These are phyloP conservation scores for Hirtodrosophila alboralis DNA, from an alignment of 2,888 invertebrate genomes.

Conservation along the genomic window DNA sequence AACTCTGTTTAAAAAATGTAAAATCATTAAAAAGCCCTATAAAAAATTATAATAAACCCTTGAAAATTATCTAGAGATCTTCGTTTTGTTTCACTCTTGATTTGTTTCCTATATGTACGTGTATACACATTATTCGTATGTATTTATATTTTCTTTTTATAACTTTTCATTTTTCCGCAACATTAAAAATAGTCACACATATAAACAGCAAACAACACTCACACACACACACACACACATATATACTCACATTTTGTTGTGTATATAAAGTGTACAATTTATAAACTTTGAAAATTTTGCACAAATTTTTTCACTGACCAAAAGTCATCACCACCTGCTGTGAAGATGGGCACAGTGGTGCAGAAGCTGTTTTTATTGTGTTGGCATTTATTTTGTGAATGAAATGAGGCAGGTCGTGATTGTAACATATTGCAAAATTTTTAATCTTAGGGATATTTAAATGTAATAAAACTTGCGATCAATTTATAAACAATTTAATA, in stretches of 20 bases:
- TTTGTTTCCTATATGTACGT: constrained; percentile 1
- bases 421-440: too few relatives aligned
- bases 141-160: constrained; percentile 47
- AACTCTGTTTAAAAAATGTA: too few relatives aligned
- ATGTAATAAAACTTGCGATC: too few relatives aligned
- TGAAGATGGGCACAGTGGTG: constrained; percentile 36
- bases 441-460: too few relatives aligned
- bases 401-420: constrained; percentile 44
- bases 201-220: constrained; percentile 27
- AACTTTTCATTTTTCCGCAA: constrained; percentile 56
- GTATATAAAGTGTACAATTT: constrained; percentile 53
- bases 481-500: too few relatives aligned
- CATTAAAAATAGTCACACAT: constrained; percentile 43
- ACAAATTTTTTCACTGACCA: constrained; percentile 41
- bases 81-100: too few relatives aligned
- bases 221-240: constrained; percentile 13
- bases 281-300: constrained; percentile 66
- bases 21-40: too few relatives aligned
- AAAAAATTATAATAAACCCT: too few relatives aligned
- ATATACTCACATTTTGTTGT: constrained; percentile 13
- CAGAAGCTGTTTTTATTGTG: background rate
- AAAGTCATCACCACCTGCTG: constrained; percentile 64
- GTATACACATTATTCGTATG: background rate
- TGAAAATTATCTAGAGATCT: too few relatives aligned
- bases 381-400: constrained; percentile 5